phyloP scores from a whole-genome alignment of 2,113 vertebrate genomes.

The Tauraco erythrolophus region DNA sequence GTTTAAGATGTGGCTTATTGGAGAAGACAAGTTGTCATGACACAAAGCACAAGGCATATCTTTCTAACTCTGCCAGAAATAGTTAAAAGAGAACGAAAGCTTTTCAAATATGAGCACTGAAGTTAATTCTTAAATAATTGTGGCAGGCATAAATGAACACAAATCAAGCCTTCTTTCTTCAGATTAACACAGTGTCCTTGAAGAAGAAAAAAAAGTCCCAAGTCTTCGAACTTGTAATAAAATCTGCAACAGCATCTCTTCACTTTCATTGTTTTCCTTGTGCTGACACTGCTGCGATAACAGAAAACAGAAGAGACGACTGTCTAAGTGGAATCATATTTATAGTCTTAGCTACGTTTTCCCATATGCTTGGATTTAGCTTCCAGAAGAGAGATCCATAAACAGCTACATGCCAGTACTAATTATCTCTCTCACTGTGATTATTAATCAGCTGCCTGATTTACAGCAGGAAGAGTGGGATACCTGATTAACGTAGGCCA shows the following conservation, averaged over 20 bases:
- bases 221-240: conserved; percentile 31
- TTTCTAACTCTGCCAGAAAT: conserved; percentile 46
- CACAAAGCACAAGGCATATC: conserved; percentile 20
- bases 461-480: conserved; percentile 30
- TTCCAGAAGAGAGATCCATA: conserved; percentile 35
- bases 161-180: conserved; percentile 30
- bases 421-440: conserved; percentile 58
- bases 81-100: conserved; percentile 30
- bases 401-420: conserved; percentile 41
- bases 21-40: neutral
- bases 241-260: conserved; percentile 37
- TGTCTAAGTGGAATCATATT: conserved; percentile 44
- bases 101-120: conserved; percentile 16
- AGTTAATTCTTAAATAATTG: conserved; percentile 13
- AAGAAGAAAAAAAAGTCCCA: neutral
- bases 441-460: conserved; percentile 57
- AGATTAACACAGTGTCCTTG: conserved; percentile 52
- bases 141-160: conserved; percentile 41
- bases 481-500: neutral
- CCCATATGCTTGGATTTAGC: conserved; percentile 46
- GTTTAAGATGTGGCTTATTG: conserved; percentile 35
- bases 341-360: conserved; percentile 34
- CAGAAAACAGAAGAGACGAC: conserved; percentile 19
- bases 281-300: conserved; percentile 45
- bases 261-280: conserved; percentile 65